These are phyloP conservation scores for Lontra canadensis DNA, from an alignment of 2,113 vertebrate genomes.

Conservation along the genomic window DNA sequence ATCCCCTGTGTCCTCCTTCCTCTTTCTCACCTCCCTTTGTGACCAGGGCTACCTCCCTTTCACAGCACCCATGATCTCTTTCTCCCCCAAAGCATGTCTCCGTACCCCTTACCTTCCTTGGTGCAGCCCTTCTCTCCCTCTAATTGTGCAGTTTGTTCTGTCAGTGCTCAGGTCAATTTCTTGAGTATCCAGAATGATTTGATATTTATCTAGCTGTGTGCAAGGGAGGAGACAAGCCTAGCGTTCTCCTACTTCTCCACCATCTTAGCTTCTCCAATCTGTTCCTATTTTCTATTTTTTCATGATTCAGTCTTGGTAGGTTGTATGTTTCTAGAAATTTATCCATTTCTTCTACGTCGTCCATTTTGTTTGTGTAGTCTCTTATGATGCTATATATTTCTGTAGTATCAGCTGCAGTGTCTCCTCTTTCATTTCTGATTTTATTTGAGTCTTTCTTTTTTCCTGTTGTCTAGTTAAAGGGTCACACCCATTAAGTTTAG, in stretches of 20 bases:
- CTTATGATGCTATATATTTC: neutral
- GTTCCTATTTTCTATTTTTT: neutral
- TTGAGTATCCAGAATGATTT: neutral
- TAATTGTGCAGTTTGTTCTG: neutral
- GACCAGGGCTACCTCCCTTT: neutral
- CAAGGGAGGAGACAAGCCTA: neutral
- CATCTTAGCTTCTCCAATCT: neutral
- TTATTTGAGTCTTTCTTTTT: neutral
- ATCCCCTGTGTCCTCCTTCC: neutral
- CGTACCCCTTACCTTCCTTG: neutral
- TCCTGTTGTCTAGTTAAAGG: neutral
- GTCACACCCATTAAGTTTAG: neutral
- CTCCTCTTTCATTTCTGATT: neutral
- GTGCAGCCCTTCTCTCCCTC: neutral
- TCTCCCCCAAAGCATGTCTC: neutral
- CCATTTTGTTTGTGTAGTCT: neutral
- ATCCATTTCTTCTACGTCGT: neutral
- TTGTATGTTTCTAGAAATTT: neutral
- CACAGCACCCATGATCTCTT: neutral
- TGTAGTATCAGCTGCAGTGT: neutral
- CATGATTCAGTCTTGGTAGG: neutral
- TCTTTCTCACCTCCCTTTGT: neutral
- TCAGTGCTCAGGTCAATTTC: neutral
- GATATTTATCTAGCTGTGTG: neutral
- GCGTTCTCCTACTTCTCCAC: neutral